A percentile compares a stretch with the other conserved stretches of the same genome.
phyloP scores from a whole-genome alignment of 2,888 invertebrate genomes.

The Mesochorus sp. region DNA sequence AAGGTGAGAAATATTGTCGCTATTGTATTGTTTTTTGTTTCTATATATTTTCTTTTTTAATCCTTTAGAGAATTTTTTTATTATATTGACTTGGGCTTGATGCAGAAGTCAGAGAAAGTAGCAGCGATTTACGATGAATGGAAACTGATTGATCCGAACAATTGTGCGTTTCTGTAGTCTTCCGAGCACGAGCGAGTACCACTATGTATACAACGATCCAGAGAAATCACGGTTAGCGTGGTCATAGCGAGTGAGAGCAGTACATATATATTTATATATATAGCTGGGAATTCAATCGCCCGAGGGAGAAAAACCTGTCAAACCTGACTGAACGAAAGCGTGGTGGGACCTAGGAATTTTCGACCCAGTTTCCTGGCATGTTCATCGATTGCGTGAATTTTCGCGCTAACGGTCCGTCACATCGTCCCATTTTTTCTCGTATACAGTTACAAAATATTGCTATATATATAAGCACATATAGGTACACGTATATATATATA shows the following conservation, averaged over 20 bases:
- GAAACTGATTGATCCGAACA: background rate
- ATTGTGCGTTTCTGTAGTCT: background rate
- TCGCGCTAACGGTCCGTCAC: constrained; percentile 13
- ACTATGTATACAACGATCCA: background rate
- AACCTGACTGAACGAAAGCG: background rate
- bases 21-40: too few relatives aligned
- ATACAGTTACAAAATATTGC: background rate
- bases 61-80: too few relatives aligned
- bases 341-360: background rate
- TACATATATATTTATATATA: too few relatives aligned
- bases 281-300: constrained; percentile 2
- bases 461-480: too few relatives aligned
- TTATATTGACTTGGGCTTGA: too few relatives aligned
- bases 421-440: background rate
- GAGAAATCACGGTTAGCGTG: background rate
- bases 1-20: too few relatives aligned
- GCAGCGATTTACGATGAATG: background rate
- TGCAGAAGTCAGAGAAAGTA: too few relatives aligned
- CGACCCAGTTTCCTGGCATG: background rate
- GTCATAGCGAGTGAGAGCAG: background rate
- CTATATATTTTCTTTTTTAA: too few relatives aligned
- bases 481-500: background rate
- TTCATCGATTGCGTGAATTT: constrained; percentile 26
- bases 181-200: background rate
- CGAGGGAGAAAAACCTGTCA: background rate